Percentiles rank a stretch among this genome's conserved stretches.
phyloP scores from a whole-genome alignment of 2,888 invertebrate species.

The Empis stercorea region DNA sequence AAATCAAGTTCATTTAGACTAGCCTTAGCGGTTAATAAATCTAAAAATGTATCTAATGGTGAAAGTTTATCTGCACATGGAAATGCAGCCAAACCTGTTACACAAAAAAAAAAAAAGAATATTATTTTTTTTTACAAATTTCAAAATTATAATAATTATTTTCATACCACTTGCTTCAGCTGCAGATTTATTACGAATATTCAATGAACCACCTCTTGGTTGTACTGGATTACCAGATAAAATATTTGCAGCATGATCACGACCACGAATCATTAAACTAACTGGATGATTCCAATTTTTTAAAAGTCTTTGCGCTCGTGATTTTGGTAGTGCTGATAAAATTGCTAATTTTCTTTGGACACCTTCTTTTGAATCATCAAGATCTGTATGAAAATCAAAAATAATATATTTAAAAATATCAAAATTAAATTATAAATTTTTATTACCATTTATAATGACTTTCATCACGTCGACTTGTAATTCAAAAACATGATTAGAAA shows the following conservation, averaged over 20 bases:
- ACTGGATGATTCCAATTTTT: slow-evolving; percentile 67
- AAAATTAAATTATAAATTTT: neutral
- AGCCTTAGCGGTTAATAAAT: slow-evolving; percentile 74
- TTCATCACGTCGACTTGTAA: slow-evolving; percentile 80
- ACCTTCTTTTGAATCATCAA: slow-evolving; percentile 40
- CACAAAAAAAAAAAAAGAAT: slow-evolving; percentile 16
- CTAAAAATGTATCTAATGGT: slow-evolving; percentile 72
- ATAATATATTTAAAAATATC: no score
- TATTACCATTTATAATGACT: slow-evolving; percentile 59
- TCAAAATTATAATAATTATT: neutral
- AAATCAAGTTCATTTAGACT: slow-evolving; percentile 75
- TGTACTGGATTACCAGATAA: slow-evolving; percentile 53
- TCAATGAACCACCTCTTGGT: slow-evolving; percentile 5
- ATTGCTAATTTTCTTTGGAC: slow-evolving; percentile 60
- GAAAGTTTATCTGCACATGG: slow-evolving; percentile 60
- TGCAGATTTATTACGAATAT: neutral
- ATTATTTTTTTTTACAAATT: neutral
- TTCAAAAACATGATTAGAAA: slow-evolving; percentile 70
- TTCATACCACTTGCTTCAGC: neutral
- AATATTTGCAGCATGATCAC: slow-evolving; percentile 70
- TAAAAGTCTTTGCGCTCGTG: slow-evolving; percentile 61
- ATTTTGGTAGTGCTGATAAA: slow-evolving; percentile 59
- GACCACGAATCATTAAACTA: slow-evolving; percentile 61
- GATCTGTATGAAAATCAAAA: slow-evolving; percentile 28
- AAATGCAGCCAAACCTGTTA: slow-evolving; percentile 59